phyloP scores from a whole-genome alignment of 2,888 invertebrate species.

The Trimorus sp. region DNA sequence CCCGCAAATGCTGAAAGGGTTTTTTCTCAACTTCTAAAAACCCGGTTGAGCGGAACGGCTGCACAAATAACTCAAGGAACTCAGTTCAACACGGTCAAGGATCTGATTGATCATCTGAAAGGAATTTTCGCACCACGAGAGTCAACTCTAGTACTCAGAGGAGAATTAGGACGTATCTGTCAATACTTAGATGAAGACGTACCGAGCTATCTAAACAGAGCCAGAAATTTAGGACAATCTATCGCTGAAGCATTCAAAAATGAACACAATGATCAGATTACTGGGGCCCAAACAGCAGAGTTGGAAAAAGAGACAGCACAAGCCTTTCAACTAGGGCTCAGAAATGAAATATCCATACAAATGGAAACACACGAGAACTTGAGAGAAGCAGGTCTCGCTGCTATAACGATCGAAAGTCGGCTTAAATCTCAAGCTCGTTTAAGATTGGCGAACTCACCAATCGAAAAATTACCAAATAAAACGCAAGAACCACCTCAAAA shows the following conservation, averaged over 20 bases:
- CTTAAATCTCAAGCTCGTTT: too few species aligned
- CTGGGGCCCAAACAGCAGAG: neutral
- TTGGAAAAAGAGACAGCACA: slow-evolving; percentile 19
- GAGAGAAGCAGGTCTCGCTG: too few species aligned
- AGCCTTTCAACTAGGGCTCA: slow-evolving; percentile 13
- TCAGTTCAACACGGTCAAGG: neutral
- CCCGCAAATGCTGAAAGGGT: neutral
- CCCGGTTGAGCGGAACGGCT: slow-evolving; percentile 5
- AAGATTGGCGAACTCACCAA: too few species aligned
- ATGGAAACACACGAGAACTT: neutral
- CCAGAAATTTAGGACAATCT: neutral
- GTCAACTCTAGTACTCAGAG: neutral
- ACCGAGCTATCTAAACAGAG: slow-evolving; percentile 13
- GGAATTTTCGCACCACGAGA: slow-evolving; percentile 10
- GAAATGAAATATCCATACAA: slow-evolving; percentile 11
- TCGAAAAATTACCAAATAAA: too few species aligned
- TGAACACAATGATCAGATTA: slow-evolving; percentile 10
- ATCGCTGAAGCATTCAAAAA: slow-evolving; percentile 13
- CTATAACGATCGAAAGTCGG: too few species aligned
- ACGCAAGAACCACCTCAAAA: too few species aligned
- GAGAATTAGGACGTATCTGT: too few species aligned
- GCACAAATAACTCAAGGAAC: slow-evolving; percentile 4
- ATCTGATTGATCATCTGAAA: neutral
- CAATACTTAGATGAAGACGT: slow-evolving; percentile 16
- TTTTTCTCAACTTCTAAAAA: slow-evolving; percentile 8